Percentiles rank a stretch among this genome's conserved stretches.
These are phyloP conservation scores for Bombyx mori DNA, from an alignment of 1,140 invertebrate genomes.

Conservation along the genomic window ASM3026992v2 NC_085119.1:12835001-12835500, in stretches of 20 bases:
- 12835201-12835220: not conserved
- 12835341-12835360: no score
- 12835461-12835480: no score
- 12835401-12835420: no score
- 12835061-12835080: conserved; percentile 10
- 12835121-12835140: conserved; percentile 6
- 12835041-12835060: conserved; percentile 8
- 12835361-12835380: no score
- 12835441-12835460: no score
- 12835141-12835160: conserved; percentile 10
- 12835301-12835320: not conserved
- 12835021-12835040: conserved; percentile 10
- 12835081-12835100: conserved; percentile 3
- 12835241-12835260: not conserved
- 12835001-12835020: conserved; percentile 11
- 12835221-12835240: not conserved
- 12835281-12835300: not conserved
- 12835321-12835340: no score
- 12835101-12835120: conserved; percentile 5
- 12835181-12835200: no score
- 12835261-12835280: not conserved
- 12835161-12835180: not conserved
- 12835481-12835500: no score
- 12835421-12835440: no score
- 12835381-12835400: no score